Base-by-base conservation (phyloP, 2,113 vertebrate genomes). In the Ahaetulla prasina region DNA sequence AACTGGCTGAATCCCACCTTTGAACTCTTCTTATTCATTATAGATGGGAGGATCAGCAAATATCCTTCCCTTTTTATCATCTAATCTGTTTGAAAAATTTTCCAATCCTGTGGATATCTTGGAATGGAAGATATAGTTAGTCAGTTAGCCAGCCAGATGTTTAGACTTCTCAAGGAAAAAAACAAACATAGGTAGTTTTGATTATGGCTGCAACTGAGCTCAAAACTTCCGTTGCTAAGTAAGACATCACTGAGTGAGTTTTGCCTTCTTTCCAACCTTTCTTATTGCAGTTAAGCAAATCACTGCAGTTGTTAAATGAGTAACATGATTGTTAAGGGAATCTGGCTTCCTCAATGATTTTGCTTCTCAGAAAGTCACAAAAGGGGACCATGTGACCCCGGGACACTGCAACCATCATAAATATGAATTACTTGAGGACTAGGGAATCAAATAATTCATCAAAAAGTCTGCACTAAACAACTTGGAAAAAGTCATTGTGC, bases 371-470 rank as follows among this genome's bases (percentile, higher is more conserved):
- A 20, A 20, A 20, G 8, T 25, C 54, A 1, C 57, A 63, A 63
- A 63, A 4, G 27, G 27, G 1, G 3, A 63, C 12, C 25, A 12
- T 0, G 0, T 63, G 25, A 12, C 27, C 0, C 3, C 2, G 22
- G 22, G 7, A 23, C 22, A 23, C 22, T 55, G 22, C 54, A 8
- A 23, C 22, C 0, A 2, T 55, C 54, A 55, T 23, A 55, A 55
- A 23, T 23, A 55, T 55, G 20, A 23, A 22, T 55, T 55, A 55
- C 54, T 55, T 55, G 54, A 55, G 22, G 54, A 23, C 22, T 23
- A 55, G 7, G 22, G 20, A 55, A 55, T 22, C 54, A 55, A 55
- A 55, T 6, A 55, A 55, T 55, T 23, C 54, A 55, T 18, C 54
- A 55, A 20, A 55, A 55, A 55, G 23, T 23, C 20, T 55, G 54